Percentiles rank a stretch among this genome's conserved stretches.
phyloP scores from a whole-genome alignment of 2,113 vertebrate genomes.

The Neotragus moschatus region DNA sequence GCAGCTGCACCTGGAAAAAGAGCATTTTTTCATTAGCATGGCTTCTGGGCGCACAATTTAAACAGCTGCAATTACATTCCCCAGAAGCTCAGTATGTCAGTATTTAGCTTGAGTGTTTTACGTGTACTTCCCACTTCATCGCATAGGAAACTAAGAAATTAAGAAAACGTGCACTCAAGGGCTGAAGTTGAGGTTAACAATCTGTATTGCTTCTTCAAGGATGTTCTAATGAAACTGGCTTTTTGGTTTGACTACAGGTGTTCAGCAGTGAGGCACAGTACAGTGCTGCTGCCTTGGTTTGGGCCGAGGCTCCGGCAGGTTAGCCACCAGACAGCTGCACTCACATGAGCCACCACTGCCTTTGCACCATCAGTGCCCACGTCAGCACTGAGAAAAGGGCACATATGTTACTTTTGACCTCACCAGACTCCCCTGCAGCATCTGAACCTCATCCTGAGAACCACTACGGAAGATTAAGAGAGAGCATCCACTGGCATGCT shows the following conservation, averaged over 20 bases:
- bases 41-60: background rate
- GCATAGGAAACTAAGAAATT: background rate
- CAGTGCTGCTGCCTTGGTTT: accelerated
- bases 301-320: background rate
- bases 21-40: background rate
- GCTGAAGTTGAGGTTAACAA: background rate
- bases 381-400: background rate
- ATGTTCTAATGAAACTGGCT: background rate
- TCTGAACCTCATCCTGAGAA: background rate
- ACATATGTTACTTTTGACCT: background rate
- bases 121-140: background rate
- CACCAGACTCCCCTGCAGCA: background rate
- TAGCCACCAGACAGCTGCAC: background rate
- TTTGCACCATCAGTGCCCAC: background rate
- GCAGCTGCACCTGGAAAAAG: constrained; percentile 90
- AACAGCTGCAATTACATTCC: background rate
- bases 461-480: background rate
- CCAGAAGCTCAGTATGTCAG: background rate
- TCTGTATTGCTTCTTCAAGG: background rate
- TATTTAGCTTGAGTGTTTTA: background rate
- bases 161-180: background rate
- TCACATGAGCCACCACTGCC: too few relatives aligned
- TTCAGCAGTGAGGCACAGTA: background rate
- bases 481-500: background rate
- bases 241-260: background rate